Conservation (phyloP, 2,113 vertebrate species). For the Eidolon helvum region DNA sequence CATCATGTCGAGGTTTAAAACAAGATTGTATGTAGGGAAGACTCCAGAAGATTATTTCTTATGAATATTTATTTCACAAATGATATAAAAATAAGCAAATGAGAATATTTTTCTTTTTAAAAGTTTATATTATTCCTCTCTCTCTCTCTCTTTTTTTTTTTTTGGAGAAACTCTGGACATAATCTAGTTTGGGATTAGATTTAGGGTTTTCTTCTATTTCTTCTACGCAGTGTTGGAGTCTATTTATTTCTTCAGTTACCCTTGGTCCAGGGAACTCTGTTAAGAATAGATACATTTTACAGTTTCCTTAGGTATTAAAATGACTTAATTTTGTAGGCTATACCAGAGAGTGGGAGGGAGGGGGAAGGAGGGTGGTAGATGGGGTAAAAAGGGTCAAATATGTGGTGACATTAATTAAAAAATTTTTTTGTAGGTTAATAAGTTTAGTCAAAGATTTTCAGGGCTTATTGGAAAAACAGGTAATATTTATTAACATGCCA, state of each 20-base stretch:
- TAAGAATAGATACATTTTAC: background rate
- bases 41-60: background rate
- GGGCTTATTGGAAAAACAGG: background rate
- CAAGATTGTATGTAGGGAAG: background rate
- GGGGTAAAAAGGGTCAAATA: no score
- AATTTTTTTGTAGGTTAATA: background rate
- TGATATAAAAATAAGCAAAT: background rate
- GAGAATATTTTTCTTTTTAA: background rate
- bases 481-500: background rate
- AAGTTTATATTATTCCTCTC: background rate
- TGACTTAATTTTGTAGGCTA: background rate
- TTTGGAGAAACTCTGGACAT: background rate
- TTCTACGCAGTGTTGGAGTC: background rate
- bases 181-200: background rate
- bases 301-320: background rate
- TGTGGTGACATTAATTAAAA: no score
- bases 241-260: background rate
- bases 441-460: background rate
- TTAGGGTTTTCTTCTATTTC: background rate
- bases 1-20: background rate
- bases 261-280: background rate
- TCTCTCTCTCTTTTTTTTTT: background rate
- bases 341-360: no score
- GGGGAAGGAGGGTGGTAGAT: no score
- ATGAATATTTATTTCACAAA: constrained; percentile 8